Base-by-base conservation (phyloP, 30 jellyfish, hydroid and myxozoan genomes). In the Pelagia noctiluca region DNA sequence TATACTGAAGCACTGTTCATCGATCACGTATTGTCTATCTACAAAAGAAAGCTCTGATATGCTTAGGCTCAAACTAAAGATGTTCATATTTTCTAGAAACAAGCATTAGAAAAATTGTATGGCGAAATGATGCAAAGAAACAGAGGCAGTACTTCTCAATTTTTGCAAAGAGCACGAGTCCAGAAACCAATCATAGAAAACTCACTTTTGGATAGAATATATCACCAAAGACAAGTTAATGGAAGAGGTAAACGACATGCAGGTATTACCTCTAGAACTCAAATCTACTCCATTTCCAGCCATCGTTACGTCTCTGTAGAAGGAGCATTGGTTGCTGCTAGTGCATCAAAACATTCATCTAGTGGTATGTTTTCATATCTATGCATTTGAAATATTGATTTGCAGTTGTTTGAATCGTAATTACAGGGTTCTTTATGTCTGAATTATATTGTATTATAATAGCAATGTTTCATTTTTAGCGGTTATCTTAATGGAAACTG, bases 21-120 rank as follows among this genome's bases (percentile, higher is more conserved):
- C n/a, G n/a, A n/a, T n/a, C n/a, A n/a, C n/a, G n/a, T n/a, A n/a
- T n/a, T n/a, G n/a, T n/a, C n/a, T n/a, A n/a, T n/a, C n/a, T n/a
- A n/a, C n/a, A n/a, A n/a, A n/a, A n/a, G n/a, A n/a, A n/a, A n/a
- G n/a, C n/a, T n/a, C n/a, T n/a, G n/a, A n/a, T n/a, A n/a, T n/a
- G n/a, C n/a, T n/a, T n/a, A n/a, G n/a, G n/a, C n/a, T n/a, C n/a
- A n/a, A n/a, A n/a, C n/a, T n/a, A n/a, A n/a, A n/a, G n/a, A n/a
- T n/a, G n/a, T 0, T 52, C 35, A 52, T 76, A 28, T 18, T 10
- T 82, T 67, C 23, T 57, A 83, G 93, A 71, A 75, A 34, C 93
- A 70, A 1, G 83, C 93, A 48, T 38, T 83, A 12, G 86, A 83
- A 46, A 71, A 69, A 63, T 53, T 83, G n/a, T 83, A 71, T 74